Percentiles rank a stretch among this genome's conserved stretches.
phyloP scores from a whole-genome alignment of 2,113 vertebrate genomes.

The Pycnonotus jocosus region DNA sequence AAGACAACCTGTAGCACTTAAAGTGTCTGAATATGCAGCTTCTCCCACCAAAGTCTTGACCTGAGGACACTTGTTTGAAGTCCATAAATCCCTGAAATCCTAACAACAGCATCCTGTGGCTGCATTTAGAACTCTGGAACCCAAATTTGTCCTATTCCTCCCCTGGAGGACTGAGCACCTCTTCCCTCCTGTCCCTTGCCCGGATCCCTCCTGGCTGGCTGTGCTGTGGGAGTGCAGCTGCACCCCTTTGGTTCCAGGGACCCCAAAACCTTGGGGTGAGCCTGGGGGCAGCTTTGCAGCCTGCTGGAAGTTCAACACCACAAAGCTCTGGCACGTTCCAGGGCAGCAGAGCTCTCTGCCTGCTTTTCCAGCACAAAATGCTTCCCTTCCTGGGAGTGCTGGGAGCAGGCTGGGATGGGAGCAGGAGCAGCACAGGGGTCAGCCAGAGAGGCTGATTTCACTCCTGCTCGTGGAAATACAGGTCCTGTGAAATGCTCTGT shows the following conservation, averaged over 20 bases:
- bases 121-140: not conserved
- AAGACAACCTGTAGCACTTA: not conserved
- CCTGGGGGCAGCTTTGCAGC: not conserved
- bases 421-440: not conserved
- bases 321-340: not conserved
- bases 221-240: not conserved
- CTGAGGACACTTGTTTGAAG: conserved; percentile 49
- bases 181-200: not conserved
- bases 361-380: not conserved
- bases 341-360: not conserved
- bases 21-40: not conserved
- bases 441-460: not conserved
- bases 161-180: not conserved
- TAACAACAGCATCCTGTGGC: not conserved
- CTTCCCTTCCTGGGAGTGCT: not conserved
- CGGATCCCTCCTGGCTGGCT: not conserved
- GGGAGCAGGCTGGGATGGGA: not conserved
- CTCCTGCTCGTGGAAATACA: fast-evolving
- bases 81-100: conserved; percentile 41
- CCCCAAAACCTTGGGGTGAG: not conserved
- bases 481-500: not conserved
- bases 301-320: not conserved
- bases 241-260: not conserved
- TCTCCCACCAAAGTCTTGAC: conserved; percentile 18
- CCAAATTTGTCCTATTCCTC: not conserved